Evolutionary conservation across 2,113 vertebrate genomes (phyloP).

Genomic region (Gopherus flavomarginatus): DNA sequence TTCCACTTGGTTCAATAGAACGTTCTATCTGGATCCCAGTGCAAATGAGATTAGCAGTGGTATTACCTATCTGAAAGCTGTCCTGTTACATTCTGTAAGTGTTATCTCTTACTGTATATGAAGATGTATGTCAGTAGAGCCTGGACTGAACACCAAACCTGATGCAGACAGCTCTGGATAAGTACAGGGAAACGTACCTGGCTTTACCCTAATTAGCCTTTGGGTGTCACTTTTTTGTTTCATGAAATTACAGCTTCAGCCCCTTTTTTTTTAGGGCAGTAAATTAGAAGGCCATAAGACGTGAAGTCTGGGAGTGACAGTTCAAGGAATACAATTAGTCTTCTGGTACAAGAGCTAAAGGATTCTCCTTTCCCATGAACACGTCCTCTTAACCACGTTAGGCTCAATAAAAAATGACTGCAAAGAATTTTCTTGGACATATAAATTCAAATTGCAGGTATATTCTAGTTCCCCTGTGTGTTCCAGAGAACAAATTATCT

Average conservation of each 20-base stretch:
- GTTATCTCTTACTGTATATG: not conserved
- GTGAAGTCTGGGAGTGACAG: not conserved
- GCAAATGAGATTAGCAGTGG: fast-evolving
- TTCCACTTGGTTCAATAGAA: conserved; percentile 30
- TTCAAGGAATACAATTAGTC: not conserved
- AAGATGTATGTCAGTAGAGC: not conserved
- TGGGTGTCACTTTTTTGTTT: not conserved
- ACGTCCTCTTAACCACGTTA: fast-evolving
- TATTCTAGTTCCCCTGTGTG: not conserved
- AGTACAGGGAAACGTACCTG: not conserved
- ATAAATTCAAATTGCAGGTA: not conserved
- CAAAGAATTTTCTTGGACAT: not conserved
- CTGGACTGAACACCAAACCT: not conserved
- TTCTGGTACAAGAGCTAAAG: not conserved
- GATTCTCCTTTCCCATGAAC: not conserved
- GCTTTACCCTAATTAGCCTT: not conserved
- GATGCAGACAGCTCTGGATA: not conserved
- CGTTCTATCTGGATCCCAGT: conserved; percentile 9
- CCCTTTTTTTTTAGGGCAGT: not conserved
- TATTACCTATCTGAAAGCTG: not conserved
- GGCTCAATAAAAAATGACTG: fast-evolving
- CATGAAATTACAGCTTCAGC: not conserved
- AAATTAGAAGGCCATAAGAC: conserved; percentile 4
- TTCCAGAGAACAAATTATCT: not conserved
- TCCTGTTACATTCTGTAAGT: not conserved